phyloP scores from a whole-genome alignment of 1,140 invertebrate species.

The Drosophila busckii region DNA sequence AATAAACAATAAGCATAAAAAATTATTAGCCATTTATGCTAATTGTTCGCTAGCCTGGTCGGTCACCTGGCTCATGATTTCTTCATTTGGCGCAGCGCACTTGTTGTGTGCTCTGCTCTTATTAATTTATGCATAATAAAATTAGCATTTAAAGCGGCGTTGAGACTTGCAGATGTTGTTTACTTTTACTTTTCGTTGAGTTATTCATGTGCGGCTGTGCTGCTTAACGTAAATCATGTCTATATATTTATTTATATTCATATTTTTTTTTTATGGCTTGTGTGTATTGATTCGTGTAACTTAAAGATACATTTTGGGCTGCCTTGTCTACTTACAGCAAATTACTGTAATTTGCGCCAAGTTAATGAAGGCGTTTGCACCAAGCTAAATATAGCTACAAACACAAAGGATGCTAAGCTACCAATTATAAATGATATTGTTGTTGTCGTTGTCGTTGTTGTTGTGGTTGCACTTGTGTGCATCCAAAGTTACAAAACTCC shows the following conservation, averaged over 20 bases:
- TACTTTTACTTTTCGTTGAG: conserved; percentile 58
- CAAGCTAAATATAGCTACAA: conserved; percentile 67
- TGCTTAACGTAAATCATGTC: too few relatives aligned
- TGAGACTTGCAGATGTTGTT: conserved; percentile 41
- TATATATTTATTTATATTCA: conserved; percentile 14
- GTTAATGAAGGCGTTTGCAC: conserved; percentile 60
- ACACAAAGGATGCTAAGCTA: conserved; percentile 67
- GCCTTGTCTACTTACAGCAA: conserved; percentile 58
- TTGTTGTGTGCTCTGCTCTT: conserved; percentile 11
- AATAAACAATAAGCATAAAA: conserved; percentile 66
- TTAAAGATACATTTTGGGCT: conserved; percentile 2
- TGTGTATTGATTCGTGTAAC: not conserved
- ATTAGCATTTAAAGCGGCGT: conserved; percentile 65
- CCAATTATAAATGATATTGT: conserved; percentile 68
- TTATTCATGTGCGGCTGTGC: too few relatives aligned
- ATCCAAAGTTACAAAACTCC: conserved; percentile 41
- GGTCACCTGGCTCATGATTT: conserved; percentile 50
- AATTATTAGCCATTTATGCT: conserved; percentile 64
- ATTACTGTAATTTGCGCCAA: conserved; percentile 70
- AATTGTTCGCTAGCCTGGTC: too few relatives aligned
- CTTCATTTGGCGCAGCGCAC: conserved; percentile 33
- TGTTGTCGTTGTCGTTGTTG: conserved; percentile 33
- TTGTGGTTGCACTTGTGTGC: too few relatives aligned
- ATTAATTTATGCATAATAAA: conserved; percentile 63
- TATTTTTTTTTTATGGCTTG: not conserved